Evolutionary conservation across 2,797 vertebrate genomes (phyloP), one percentile per base, ranked within the genome.

Genomic region (Gorsachius magnificus): DNA sequence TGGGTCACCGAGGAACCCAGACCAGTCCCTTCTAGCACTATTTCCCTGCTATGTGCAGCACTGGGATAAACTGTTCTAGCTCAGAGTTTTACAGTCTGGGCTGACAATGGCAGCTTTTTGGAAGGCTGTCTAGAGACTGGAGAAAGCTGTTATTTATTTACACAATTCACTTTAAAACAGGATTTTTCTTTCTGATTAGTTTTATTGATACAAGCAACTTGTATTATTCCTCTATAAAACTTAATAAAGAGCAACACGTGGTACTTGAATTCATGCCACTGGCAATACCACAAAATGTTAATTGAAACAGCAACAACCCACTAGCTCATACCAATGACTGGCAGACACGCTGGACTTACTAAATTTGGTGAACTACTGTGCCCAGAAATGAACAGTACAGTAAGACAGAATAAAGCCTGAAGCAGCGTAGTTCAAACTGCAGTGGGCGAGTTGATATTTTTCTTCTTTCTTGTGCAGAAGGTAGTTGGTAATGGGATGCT

Each of bases 221-320:
- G 29, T 80, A 89, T 53, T 74, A 86, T 79, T 90, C 83, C 17
- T 16, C 10, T 50, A n/a, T 35, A 38, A 79, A 94, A 35, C 45
- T 57, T 88, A 92, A 93, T 68, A 93, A 94, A 97, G 50, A 92
- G 46, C 65, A 86, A 83, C 45, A 76, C 6, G 7, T 45, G 48
- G 51, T 57, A 76, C 38, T 77, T 91, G 71, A 87, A 94, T 80
- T 79, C 43, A 5, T 46, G 57, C 75, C 72, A 81, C 26, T 36
- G 33, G 26, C 68, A 87, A 43, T 46, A 61, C 38, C 24, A 45
- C 46, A 79, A 58, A 87, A 92, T 1, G 4, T 77, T 82, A 92
- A 93, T 24, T 90, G 80, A 87, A 93, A 85, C 29, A 71, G 68
- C 71, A 91, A 69, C 46, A 87, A 48, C 26, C 16, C 50, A 60